phyloP scores from a whole-genome alignment of 2,888 invertebrate genomes.

The Pelosia muscerda region DNA sequence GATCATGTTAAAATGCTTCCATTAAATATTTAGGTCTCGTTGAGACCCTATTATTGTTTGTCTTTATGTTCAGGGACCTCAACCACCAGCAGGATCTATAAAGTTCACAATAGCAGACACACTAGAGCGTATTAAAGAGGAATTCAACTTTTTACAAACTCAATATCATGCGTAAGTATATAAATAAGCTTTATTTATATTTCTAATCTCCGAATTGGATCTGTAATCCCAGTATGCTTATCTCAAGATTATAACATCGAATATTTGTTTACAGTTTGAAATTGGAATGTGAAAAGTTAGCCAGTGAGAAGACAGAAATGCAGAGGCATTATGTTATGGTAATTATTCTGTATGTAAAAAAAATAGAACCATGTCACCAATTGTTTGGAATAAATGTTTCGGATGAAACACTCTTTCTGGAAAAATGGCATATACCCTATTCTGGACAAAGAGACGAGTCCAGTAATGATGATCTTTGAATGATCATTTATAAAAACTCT shows the following conservation, averaged over 20 bases:
- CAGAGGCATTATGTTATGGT: constrained; percentile 99
- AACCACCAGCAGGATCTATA: constrained; percentile 95
- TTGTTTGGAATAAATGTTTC: background rate
- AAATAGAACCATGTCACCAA: background rate
- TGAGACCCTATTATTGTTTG: constrained; percentile 51
- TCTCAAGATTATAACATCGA: background rate
- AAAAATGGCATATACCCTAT: too few relatives aligned
- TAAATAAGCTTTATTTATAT: constrained; percentile 25
- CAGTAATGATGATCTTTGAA: background rate
- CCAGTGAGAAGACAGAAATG: constrained; percentile 99
- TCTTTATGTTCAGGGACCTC: constrained; percentile 89
- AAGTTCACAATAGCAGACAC: constrained; percentile 97
- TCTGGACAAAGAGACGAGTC: background rate
- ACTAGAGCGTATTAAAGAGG: constrained; percentile 98
- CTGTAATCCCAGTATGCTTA: background rate
- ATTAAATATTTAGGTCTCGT: constrained; percentile 31
- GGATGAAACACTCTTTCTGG: background rate
- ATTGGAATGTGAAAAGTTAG: constrained; percentile 98
- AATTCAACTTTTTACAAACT: constrained; percentile 97
- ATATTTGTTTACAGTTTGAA: constrained; percentile 91
- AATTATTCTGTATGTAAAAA: constrained; percentile 65
- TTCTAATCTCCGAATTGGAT: constrained; percentile 12
- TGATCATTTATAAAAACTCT: too few relatives aligned
- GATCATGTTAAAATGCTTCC: constrained; percentile 19
- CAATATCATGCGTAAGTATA: constrained; percentile 96